Conservation (phyloP, 2,113 vertebrate species). For the Crotalus tigris region DNA sequence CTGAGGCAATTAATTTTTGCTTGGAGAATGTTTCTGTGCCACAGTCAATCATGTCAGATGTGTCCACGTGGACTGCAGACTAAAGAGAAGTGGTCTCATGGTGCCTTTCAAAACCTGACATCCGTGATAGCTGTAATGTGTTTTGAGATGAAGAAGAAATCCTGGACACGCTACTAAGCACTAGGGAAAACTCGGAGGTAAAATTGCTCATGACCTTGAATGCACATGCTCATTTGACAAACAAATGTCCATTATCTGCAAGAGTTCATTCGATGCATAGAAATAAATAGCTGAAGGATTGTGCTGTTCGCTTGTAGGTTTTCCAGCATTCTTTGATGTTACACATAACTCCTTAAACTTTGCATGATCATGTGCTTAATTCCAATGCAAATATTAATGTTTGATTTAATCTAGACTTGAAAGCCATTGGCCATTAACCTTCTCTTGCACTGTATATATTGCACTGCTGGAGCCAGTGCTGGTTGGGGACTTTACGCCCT, state of each 20-base stretch:
- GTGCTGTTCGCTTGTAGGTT: background rate
- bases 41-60: constrained; percentile 32
- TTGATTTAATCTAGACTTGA: background rate
- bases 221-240: background rate
- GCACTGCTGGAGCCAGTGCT: background rate
- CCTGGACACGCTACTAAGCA: constrained; percentile 21
- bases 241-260: background rate
- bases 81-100: constrained; percentile 22
- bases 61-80: background rate
- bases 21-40: constrained; percentile 5
- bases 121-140: constrained; percentile 22
- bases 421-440: background rate
- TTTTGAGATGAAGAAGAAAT: constrained; percentile 32
- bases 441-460: background rate
- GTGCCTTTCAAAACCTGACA: constrained; percentile 22
- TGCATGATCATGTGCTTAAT: background rate
- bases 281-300: constrained; percentile 4
- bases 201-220: constrained; percentile 31
- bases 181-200: constrained; percentile 25
- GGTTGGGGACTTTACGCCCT: background rate
- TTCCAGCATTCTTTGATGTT: background rate
- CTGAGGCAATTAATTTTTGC: constrained; percentile 48
- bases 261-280: background rate
- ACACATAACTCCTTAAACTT: background rate
- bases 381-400: background rate